Evolutionary conservation across 2,888 invertebrate genomes (phyloP), one percentile per base, ranked within the genome.

Genomic region (Dynastes grantii): DNA sequence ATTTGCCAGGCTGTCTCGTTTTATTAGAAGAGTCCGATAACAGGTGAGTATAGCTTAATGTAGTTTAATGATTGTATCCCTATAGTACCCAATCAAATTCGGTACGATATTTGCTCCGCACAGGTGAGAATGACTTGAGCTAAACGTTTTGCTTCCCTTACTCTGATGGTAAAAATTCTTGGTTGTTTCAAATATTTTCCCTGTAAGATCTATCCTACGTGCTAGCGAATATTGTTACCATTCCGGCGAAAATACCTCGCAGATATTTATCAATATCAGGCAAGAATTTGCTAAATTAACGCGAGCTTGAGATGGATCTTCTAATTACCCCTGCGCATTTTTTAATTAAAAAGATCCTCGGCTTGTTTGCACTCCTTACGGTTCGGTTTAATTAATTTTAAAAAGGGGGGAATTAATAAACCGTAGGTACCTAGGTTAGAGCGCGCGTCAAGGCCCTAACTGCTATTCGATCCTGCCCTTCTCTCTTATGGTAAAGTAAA

Each of bases 331-430:
- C 22, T 22, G 13, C 63, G 37, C 45, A 61, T 45, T 61, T 75
- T 75, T 75, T 58, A 75, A 58, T 73, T 58, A 75, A 75, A 75
- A 61, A 40, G 61, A 37, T 37, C 22, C 37, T 13, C 13, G 45
- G 27, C 58, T 73, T 58, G 40, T 73, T 58, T 73, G 73, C 45
- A 40, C 40, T 58, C 45, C 40, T 73, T 37, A 73, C 45, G 40
- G 40, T 73, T 61, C 40, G 22, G 45, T 73, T 58, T 73, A 73
- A 71, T 71, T 71, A 71, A 71, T 71, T 71, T 71, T 55, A 71
- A 71, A 71, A 71, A 58, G n/a, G 55, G 8, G 71, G 45, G 40
- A 68, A 68, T 49, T 68, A 68, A 68, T 49, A 68, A 49, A 68
- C 68, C 68, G 68, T 68, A 37, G 32, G 32, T 37, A 51, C 49